Conservation (phyloP, 2,888 invertebrate species). For the Stenchaetothrips biformis region DNA sequence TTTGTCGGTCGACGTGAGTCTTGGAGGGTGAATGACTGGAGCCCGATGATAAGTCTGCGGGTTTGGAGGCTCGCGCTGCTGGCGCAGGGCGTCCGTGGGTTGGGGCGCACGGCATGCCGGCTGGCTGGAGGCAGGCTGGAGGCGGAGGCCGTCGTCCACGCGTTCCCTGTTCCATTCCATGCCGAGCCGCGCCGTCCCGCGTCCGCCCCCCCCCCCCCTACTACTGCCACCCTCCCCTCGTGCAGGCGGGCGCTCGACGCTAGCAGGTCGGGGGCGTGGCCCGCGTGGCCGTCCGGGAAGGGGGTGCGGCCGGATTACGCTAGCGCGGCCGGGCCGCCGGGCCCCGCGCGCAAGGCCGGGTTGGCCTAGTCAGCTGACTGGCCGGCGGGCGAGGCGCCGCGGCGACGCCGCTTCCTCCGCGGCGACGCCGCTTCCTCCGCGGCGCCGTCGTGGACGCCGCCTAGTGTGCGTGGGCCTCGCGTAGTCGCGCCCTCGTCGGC, state of each 20-base stretch:
- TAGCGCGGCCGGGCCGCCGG: not conserved
- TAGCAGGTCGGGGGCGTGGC: conserved; percentile 6
- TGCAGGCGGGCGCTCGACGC: not conserved
- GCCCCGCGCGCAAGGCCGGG: not conserved
- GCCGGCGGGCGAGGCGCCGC: not conserved
- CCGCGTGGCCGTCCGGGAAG: not conserved
- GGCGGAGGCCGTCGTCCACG: too few species aligned
- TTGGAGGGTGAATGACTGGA: too few species aligned
- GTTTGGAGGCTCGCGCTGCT: too few species aligned
- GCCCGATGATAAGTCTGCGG: too few species aligned
- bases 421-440: not conserved
- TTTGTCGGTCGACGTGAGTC: too few species aligned
- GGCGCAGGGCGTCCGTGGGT: too few species aligned
- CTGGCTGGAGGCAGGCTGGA: too few species aligned
- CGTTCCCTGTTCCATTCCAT: not conserved
- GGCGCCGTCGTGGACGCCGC: not conserved
- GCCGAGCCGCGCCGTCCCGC: not conserved
- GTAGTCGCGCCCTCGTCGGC: not conserved
- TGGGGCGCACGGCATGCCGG: too few species aligned
- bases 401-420: too few species aligned
- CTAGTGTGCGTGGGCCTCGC: not conserved
- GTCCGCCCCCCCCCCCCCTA: not conserved
- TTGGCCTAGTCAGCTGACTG: conserved; percentile 22
- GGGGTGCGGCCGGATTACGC: not conserved
- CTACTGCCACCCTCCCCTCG: not conserved